Percentiles rank a stretch among this genome's conserved stretches.
Conservation (phyloP, 2,797 vertebrate species). For the Sternarchorhynchus goeldii region DNA sequence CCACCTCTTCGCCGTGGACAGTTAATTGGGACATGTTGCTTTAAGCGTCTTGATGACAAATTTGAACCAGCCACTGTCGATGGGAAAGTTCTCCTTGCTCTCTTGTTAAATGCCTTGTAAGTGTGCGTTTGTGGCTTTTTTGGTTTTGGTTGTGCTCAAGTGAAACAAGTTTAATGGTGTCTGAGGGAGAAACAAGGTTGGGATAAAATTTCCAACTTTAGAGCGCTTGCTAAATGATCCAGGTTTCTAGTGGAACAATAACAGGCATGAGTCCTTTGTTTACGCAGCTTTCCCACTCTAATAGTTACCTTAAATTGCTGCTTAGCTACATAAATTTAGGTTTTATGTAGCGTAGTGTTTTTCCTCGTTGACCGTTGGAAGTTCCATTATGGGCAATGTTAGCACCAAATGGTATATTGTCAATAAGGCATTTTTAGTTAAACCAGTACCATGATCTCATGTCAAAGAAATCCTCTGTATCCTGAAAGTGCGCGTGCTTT, state of each 20-base stretch:
- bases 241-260: neutral
- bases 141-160: slow-evolving; percentile 25
- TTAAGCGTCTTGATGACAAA: slow-evolving; percentile 48
- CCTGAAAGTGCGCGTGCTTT: neutral
- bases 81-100: slow-evolving; percentile 31
- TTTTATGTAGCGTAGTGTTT: neutral
- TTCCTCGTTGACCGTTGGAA: neutral
- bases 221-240: neutral
- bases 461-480: neutral
- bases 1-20: slow-evolving; percentile 52
- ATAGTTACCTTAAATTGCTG: slow-evolving; percentile 14
- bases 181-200: slow-evolving; percentile 33
- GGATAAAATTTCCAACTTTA: neutral
- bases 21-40: slow-evolving; percentile 39
- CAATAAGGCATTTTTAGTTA: neutral
- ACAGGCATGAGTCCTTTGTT: neutral
- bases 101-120: slow-evolving; percentile 50
- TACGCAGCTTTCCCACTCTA: neutral
- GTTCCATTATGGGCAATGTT: neutral
- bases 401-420: too few species aligned
- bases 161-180: slow-evolving; percentile 30
- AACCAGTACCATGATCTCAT: neutral
- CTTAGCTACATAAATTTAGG: neutral
- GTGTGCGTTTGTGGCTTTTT: slow-evolving; percentile 40
- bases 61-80: slow-evolving; percentile 41